Base-by-base conservation (phyloP, 2,888 invertebrate genomes). In the Rhimphoctona megacephalus region DNA sequence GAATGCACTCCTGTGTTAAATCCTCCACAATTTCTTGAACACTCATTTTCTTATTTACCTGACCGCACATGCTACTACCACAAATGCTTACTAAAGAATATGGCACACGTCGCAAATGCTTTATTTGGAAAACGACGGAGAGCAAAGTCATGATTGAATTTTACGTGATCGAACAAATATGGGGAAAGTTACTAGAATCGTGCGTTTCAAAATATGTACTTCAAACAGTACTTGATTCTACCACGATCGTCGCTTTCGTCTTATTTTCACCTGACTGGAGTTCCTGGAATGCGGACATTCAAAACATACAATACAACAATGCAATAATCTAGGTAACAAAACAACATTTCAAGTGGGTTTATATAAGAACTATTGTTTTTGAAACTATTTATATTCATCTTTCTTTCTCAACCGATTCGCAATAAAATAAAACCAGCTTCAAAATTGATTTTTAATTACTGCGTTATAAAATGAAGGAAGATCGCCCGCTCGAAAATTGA, bases 1-100 rank as follows among this genome's bases (percentile, higher is more conserved):
- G 95, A 92, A 96, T 95, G 79, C 96, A 96, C 66, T 95, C 93
- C 89, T 95, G 95, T 70, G 96, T 93, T 43, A 94, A 88, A 88
- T 93, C 91, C 69, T 92, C 90, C 25, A 94, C 87, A n/a, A 86
- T 90, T 46, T 91, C 89, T 78, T 90, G 90, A 14, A 91, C 88
- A 83, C 90, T 92, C 94, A 94, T 94, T 78, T 91, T 93, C 89
- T 88, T 86, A 84, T 89, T 89, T 61, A 87, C 78, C 61, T 88
- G 87, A 30, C 88, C 89, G 76, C 88, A 88, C 89, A 88, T 89
- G 77, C 73, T 83, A 73, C 76, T 66, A 81, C 70, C 72, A 52
- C 80, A 49, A 43, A 81, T 39, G 43, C 81, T 70, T 22, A 80
- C 33, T 39, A 78, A 39, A 67, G 67, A 69, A 67, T 78, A 78